phyloP scores from a whole-genome alignment of 2,113 vertebrate genomes.

The Nothoprocta perdicaria region DNA sequence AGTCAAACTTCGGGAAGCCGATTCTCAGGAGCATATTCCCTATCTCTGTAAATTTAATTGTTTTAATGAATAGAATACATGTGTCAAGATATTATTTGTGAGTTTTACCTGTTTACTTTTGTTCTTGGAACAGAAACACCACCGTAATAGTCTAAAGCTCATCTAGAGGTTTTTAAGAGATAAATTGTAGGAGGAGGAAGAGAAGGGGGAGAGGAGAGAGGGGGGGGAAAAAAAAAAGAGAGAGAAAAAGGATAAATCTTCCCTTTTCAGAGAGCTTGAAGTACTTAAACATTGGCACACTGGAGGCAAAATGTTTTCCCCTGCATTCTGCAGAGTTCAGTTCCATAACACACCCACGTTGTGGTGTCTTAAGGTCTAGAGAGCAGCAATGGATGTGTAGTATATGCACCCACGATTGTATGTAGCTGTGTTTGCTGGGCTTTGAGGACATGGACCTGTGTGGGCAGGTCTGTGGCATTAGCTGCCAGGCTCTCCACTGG shows the following conservation, averaged over 20 bases:
- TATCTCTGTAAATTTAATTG: constrained; percentile 80
- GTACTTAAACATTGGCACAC: not conserved
- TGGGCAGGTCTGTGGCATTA: not conserved
- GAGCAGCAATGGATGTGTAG: not conserved
- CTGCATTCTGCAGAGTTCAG: not conserved
- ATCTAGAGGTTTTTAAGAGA: not conserved
- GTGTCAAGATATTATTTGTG: constrained; percentile 69
- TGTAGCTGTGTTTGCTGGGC: not conserved
- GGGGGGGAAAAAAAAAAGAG: not conserved
- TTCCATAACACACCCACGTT: not conserved
- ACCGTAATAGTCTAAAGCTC: constrained; percentile 22
- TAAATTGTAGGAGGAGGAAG: not conserved
- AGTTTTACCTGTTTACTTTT: constrained; percentile 67
- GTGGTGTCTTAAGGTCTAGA: not conserved
- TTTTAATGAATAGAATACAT: constrained; percentile 81
- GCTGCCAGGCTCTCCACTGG: fast-evolving
- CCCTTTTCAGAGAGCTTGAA: not conserved
- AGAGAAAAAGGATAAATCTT: not conserved
- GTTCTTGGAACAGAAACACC: constrained; percentile 58
- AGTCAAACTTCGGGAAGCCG: constrained; percentile 80
- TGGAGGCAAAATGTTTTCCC: not conserved
- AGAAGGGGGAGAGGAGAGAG: no score
- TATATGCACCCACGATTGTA: not conserved
- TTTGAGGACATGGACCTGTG: not conserved
- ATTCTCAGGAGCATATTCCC: constrained; percentile 75